These are phyloP conservation scores for Solea solea DNA, from an alignment of 2,113 vertebrate genomes.

Conservation along the genomic window DNA sequence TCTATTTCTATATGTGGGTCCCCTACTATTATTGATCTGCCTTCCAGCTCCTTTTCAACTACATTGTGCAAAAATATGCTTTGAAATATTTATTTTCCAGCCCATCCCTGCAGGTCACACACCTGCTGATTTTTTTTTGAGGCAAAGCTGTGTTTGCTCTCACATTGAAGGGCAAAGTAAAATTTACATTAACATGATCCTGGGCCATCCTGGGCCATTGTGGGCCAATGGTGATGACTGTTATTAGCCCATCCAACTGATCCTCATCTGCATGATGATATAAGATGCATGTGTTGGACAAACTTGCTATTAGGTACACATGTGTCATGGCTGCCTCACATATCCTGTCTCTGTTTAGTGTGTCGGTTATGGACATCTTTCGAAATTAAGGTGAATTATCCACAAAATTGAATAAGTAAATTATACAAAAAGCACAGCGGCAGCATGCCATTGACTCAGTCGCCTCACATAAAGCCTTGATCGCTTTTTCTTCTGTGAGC, in stretches of 20 bases:
- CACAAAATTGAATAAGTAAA: too few species aligned
- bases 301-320: too few species aligned
- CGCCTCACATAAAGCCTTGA: too few species aligned
- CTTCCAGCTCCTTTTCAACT: constrained; percentile 38
- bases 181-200: constrained; percentile 42
- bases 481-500: too few species aligned
- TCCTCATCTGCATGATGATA: constrained; percentile 12
- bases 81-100: constrained; percentile 66
- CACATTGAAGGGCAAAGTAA: constrained; percentile 57
- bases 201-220: constrained; percentile 18
- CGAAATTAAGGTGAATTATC: too few species aligned
- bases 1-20: constrained; percentile 48
- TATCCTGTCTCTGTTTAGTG: too few species aligned
- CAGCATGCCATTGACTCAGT: too few species aligned
- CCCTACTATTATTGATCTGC: constrained; percentile 50
- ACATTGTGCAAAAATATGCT: constrained; percentile 44
- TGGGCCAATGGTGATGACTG: constrained; percentile 13
- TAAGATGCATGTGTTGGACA: background rate
- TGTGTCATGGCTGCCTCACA: too few species aligned
- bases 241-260: constrained; percentile 28
- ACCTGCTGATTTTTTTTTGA: constrained; percentile 66
- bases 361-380: too few species aligned
- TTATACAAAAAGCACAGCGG: too few species aligned
- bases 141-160: constrained; percentile 44
- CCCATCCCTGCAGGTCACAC: constrained; percentile 61